These are phyloP conservation scores for Todiramphus saurophagus DNA, from an alignment of 2,113 vertebrate genomes.

Conservation along the genomic window DNA sequence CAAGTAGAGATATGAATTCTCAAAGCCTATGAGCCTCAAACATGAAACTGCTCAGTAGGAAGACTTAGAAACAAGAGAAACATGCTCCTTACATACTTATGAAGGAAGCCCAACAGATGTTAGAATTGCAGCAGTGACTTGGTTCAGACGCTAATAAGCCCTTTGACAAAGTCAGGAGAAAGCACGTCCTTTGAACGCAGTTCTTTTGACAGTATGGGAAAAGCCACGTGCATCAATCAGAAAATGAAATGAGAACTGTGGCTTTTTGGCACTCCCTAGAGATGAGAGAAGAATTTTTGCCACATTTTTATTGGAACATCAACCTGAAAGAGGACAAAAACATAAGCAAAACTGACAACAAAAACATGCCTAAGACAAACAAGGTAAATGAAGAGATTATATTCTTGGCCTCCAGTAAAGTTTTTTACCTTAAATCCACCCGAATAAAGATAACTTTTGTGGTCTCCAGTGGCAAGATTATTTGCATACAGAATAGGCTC, in stretches of 20 bases:
- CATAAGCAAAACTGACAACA: background rate
- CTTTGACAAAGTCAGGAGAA: background rate
- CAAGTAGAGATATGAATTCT: background rate
- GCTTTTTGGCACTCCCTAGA: background rate
- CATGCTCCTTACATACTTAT: background rate
- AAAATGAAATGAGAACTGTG: background rate
- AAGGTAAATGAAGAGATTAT: background rate
- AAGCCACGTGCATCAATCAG: background rate
- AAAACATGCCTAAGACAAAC: background rate
- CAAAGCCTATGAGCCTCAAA: background rate
- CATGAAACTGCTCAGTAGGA: background rate
- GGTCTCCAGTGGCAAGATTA: background rate
- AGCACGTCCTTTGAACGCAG: background rate
- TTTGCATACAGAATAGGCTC: constrained; percentile 42
- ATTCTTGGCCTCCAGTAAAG: background rate
- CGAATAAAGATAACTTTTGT: background rate
- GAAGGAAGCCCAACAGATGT: background rate
- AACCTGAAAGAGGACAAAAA: background rate
- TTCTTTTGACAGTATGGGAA: background rate
- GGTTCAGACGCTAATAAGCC: background rate
- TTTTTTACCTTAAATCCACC: background rate
- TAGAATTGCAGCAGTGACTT: background rate
- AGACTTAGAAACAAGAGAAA: background rate
- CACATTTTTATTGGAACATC: background rate
- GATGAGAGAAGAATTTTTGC: rapidly evolving